These are phyloP conservation scores for Macaca mulatta DNA, from an alignment of 2,113 vertebrate genomes.

Conservation along the genomic window DNA sequence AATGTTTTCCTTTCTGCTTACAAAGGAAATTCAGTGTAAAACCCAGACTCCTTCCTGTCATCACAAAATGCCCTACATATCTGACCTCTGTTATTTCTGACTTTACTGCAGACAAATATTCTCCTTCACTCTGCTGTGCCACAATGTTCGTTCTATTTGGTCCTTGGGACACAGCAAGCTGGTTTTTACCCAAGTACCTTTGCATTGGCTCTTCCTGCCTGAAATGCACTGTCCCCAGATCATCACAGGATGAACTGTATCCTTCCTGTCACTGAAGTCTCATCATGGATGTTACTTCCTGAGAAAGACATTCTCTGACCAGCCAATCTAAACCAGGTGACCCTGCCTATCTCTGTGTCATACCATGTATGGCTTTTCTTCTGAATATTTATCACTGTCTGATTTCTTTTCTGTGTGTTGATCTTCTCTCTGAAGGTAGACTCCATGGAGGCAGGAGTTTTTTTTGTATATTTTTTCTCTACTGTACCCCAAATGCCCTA, in stretches of 20 bases:
- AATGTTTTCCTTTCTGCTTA: background rate
- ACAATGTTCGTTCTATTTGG: background rate
- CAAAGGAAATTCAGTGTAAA: background rate
- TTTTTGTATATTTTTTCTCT: background rate
- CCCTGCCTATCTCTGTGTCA: background rate
- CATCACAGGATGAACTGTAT: background rate
- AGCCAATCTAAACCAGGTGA: background rate
- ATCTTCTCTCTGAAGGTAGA: background rate
- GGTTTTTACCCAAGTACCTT: background rate
- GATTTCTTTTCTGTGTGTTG: background rate
- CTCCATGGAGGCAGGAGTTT: background rate
- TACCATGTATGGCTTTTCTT: background rate
- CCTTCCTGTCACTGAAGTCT: background rate
- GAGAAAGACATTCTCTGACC: background rate
- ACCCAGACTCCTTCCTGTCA: background rate
- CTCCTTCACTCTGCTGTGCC: background rate
- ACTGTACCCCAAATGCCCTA: background rate
- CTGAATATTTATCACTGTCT: background rate
- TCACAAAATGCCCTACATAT: background rate
- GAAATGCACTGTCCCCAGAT: background rate
- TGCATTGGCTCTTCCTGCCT: background rate
- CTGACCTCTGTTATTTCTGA: background rate
- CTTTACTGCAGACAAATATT: background rate
- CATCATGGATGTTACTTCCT: background rate
- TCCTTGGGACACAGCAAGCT: background rate